phyloP scores from a whole-genome alignment of 2,888 invertebrate genomes.

The Eupithecia tripunctaria region DNA sequence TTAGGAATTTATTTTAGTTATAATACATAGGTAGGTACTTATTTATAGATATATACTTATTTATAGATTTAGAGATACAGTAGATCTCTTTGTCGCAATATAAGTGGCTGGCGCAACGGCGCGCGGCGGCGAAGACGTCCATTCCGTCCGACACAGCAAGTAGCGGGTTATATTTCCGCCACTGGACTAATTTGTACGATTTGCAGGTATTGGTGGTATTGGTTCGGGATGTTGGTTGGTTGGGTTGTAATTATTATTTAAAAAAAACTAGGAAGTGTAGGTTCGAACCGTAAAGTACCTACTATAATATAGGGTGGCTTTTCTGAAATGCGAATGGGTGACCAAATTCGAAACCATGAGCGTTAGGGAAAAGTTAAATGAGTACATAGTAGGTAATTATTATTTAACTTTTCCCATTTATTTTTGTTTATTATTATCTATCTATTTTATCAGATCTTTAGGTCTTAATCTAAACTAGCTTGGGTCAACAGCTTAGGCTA shows the following conservation, averaged over 20 bases:
- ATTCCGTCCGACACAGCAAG: neutral
- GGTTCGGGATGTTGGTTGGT: too few species aligned
- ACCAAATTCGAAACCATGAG: too few species aligned
- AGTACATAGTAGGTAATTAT: too few species aligned
- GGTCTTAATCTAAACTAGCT: neutral
- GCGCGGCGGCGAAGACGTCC: neutral
- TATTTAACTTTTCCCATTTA: too few species aligned
- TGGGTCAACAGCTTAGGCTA: neutral
- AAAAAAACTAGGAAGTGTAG: too few species aligned
- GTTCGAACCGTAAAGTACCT: too few species aligned
- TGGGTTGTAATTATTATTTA: too few species aligned
- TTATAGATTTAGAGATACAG: neutral
- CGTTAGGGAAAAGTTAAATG: too few species aligned
- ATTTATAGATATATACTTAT: neutral
- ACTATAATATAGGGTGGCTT: too few species aligned
- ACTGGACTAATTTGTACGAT: neutral
- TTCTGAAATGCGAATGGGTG: too few species aligned
- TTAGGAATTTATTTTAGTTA: neutral
- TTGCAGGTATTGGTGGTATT: neutral
- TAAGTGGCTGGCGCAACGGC: neutral
- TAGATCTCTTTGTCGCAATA: neutral
- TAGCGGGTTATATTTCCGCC: neutral
- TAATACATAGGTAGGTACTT: neutral
- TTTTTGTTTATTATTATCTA: too few species aligned
- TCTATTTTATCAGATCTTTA: neutral